Evolutionary conservation across 2,797 vertebrate genomes (phyloP).

Genomic region (Helostoma temminkii): DNA sequence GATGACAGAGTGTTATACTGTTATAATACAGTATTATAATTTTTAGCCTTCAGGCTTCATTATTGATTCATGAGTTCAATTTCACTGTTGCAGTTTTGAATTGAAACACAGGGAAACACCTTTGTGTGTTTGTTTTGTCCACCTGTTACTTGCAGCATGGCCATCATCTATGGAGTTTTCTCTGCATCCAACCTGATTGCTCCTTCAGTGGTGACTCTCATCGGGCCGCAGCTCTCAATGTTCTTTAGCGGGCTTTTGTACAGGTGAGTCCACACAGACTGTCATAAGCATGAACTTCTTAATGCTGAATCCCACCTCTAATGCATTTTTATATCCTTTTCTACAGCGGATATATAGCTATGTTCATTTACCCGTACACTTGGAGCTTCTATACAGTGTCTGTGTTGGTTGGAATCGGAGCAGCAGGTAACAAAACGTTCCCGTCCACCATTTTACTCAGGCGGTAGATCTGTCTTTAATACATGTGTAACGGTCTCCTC

Average conservation of each 20-base stretch:
- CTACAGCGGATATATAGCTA: conserved; percentile 92
- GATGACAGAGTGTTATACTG: no score
- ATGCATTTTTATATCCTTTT: background rate
- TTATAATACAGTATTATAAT: no score
- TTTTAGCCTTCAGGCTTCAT: no score
- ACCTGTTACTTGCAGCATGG: conserved; percentile 85
- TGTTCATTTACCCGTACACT: conserved; percentile 94
- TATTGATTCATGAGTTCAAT: no score
- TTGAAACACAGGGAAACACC: no score
- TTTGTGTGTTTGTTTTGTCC: background rate
- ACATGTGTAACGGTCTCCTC: background rate
- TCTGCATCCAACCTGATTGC: conserved; percentile 95
- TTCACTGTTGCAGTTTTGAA: no score
- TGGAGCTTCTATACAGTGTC: conserved; percentile 97
- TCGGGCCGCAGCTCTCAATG: conserved; percentile 94
- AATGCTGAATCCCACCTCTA: background rate
- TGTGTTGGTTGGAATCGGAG: conserved; percentile 93
- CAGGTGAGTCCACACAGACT: conserved; percentile 83
- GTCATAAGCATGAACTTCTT: accelerated
- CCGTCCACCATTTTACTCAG: accelerated
- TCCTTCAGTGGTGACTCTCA: conserved; percentile 92
- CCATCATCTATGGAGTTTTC: conserved; percentile 97
- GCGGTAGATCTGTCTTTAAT: no score
- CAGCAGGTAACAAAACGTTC: conserved; percentile 86
- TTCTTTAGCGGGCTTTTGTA: conserved; percentile 94